A percentile compares a stretch with the other conserved stretches of the same genome.
phyloP scores from a whole-genome alignment of 2,888 invertebrate genomes.

The Cheiracanthium punctorium region DNA sequence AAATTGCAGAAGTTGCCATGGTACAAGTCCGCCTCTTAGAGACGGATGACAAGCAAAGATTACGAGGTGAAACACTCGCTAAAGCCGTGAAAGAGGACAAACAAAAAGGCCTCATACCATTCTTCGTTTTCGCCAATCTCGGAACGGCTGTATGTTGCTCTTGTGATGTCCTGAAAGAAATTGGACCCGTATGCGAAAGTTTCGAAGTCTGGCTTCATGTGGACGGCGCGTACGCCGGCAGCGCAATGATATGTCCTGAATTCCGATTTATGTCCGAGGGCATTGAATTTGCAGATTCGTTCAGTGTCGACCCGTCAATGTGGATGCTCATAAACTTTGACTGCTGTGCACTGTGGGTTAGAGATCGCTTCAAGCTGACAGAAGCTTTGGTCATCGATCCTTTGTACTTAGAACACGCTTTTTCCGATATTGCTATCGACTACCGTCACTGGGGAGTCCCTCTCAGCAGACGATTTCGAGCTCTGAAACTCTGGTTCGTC shows the following conservation, averaged over 20 bases:
- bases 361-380: constrained; percentile 90
- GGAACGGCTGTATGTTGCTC: constrained; percentile 95
- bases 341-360: constrained; percentile 97
- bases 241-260: constrained; percentile 97
- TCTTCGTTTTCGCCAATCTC: constrained; percentile 95
- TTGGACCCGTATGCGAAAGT: constrained; percentile 85
- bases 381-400: constrained; percentile 98
- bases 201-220: constrained; percentile 88
- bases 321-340: constrained; percentile 97
- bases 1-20: constrained; percentile 94
- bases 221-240: constrained; percentile 98
- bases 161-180: constrained; percentile 93
- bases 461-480: constrained; percentile 93
- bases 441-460: constrained; percentile 96
- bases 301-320: constrained; percentile 98
- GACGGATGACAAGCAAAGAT: constrained; percentile 87
- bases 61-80: constrained; percentile 86
- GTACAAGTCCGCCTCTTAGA: constrained; percentile 91
- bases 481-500: constrained; percentile 98
- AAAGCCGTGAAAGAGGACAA: constrained; percentile 88
- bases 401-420: constrained; percentile 87
- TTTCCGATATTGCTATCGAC: constrained; percentile 78
- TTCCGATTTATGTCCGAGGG: constrained; percentile 83
- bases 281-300: constrained; percentile 90
- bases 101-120: constrained; percentile 93